Conservation (phyloP, 1,140 invertebrate genomes). For the Monomorium pharaonis region DNA sequence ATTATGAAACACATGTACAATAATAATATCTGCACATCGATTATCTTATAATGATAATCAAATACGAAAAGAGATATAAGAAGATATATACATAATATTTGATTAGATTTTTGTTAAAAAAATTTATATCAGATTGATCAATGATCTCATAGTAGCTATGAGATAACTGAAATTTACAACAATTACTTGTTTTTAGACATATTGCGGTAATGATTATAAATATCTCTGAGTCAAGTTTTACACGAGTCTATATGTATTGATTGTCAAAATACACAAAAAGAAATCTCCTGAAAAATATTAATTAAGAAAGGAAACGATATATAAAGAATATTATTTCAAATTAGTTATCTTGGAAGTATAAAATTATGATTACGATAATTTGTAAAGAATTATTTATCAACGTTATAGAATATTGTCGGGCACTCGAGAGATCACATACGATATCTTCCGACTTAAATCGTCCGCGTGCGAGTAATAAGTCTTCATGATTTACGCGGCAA, state of each 20-base stretch:
- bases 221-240: not conserved
- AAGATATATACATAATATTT: not conserved
- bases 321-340: not conserved
- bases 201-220: not conserved
- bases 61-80: not conserved
- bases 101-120: not conserved
- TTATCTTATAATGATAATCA: not conserved
- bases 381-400: not conserved
- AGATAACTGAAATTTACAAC: not conserved
- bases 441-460: not conserved
- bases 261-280: not conserved
- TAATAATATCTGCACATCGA: not conserved
- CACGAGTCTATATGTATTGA: not conserved
- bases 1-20: not conserved
- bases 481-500: constrained; percentile 18
- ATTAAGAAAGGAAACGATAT: not conserved
- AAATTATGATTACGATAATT: not conserved
- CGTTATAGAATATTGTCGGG: not conserved
- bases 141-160: not conserved
- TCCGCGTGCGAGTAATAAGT: constrained; percentile 22
- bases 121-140: not conserved
- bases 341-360: not conserved
- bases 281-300: not conserved
- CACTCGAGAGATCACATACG: constrained; percentile 4
- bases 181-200: not conserved